phyloP scores from a whole-genome alignment of 2,113 vertebrate genomes.

The Ondatra zibethicus region DNA sequence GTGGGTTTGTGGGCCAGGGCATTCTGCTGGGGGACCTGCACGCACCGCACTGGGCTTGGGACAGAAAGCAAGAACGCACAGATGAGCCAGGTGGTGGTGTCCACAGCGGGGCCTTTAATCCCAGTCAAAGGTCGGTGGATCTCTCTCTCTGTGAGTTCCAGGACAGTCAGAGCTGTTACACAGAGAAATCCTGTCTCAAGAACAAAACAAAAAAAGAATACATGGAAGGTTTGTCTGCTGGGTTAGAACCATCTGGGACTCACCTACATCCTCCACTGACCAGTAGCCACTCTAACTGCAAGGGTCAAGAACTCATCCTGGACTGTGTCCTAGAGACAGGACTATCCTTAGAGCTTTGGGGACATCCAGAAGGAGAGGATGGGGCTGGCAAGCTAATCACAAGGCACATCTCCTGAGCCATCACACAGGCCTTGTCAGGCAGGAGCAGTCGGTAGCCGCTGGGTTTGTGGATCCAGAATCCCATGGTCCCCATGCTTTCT shows the following conservation, averaged over 20 bases:
- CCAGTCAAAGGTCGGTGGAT: background rate
- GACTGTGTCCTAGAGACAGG: background rate
- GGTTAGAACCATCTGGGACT: conserved; percentile 46
- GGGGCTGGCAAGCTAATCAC: background rate
- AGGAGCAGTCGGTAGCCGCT: background rate
- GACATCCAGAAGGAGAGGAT: background rate
- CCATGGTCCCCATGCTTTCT: background rate
- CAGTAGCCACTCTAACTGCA: background rate
- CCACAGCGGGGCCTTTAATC: background rate
- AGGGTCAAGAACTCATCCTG: conserved; percentile 11
- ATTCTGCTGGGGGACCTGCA: background rate
- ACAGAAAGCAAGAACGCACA: background rate
- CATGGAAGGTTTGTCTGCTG: conserved; percentile 58
- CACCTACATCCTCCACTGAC: background rate
- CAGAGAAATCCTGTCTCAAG: background rate
- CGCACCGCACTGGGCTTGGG: background rate
- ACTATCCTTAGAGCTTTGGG: background rate
- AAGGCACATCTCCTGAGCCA: background rate
- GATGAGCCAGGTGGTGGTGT: background rate
- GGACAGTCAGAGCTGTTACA: background rate
- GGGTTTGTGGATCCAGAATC: background rate
- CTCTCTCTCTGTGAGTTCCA: background rate
- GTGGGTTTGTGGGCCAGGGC: no score
- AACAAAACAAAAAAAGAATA: background rate
- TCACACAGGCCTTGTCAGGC: background rate